phyloP scores from a whole-genome alignment of 2,888 invertebrate genomes.

The Heterodera filipjevi region DNA sequence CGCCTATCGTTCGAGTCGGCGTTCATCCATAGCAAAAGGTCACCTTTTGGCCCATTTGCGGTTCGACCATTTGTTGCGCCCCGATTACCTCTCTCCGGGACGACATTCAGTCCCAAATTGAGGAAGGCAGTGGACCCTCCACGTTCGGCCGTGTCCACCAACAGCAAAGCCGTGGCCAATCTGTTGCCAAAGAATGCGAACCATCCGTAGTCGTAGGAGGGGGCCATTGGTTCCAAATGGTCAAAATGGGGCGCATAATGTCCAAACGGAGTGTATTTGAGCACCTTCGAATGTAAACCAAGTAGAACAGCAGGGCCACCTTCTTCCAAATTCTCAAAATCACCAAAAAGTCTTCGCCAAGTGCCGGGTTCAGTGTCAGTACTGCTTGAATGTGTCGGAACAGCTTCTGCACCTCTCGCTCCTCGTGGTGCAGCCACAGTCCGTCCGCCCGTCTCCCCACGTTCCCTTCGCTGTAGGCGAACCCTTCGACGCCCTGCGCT shows the following conservation, averaged over 20 bases:
- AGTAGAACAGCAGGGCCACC: background rate
- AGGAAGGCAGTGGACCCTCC: conserved; percentile 59
- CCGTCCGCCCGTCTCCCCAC: conserved; percentile 47
- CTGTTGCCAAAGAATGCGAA: conserved; percentile 48
- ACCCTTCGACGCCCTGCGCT: conserved; percentile 37
- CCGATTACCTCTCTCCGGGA: conserved; percentile 48
- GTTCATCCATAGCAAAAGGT: conserved; percentile 55
- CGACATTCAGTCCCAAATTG: conserved; percentile 43
- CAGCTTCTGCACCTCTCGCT: conserved; percentile 26
- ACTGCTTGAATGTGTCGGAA: conserved; percentile 33
- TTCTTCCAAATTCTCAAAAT: background rate
- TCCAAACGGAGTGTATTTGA: conserved; percentile 48
- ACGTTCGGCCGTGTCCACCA: conserved; percentile 48
- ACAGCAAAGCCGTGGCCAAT: conserved; percentile 51
- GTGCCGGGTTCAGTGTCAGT: conserved; percentile 41
- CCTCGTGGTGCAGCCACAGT: conserved; percentile 44
- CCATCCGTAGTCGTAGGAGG: conserved; percentile 40
- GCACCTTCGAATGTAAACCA: conserved; percentile 34
- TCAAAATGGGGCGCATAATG: conserved; percentile 58
- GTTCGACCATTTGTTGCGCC: background rate
- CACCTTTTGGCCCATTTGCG: conserved; percentile 14
- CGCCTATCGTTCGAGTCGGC: conserved; percentile 39
- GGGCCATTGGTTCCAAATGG: conserved; percentile 43
- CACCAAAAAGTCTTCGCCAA: conserved; percentile 47
- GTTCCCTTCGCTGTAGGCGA: conserved; percentile 34